These are phyloP conservation scores for Arbacia lixula DNA, from an alignment of 53 echinoderm and acorn worm genomes.

Conservation along the genomic window DNA sequence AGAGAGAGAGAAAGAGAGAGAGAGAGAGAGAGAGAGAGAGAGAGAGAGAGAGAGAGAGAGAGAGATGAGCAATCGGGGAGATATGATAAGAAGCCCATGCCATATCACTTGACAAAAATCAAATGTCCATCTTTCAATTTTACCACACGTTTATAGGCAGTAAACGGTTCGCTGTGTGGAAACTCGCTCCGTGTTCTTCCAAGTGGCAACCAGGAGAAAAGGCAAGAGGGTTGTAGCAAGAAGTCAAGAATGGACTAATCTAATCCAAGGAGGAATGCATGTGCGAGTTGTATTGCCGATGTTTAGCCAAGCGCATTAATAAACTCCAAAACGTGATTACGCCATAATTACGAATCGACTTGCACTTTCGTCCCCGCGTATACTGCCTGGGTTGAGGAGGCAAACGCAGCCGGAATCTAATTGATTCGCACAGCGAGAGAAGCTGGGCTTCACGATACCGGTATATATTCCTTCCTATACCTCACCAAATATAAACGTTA, in stretches of 20 bases:
- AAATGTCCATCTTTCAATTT: no score
- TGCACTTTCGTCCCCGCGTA: constrained; percentile 34
- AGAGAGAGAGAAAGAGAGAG: background rate
- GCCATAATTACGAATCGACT: constrained; percentile 17
- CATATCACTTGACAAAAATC: background rate
- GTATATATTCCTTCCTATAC: constrained; percentile 13
- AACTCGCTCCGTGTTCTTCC: no score
- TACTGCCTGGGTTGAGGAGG: no score
- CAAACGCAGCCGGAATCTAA: no score
- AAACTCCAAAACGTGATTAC: constrained; percentile 26
- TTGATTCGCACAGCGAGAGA: no score
- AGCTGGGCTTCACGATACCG: no score
- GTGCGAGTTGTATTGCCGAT: background rate
- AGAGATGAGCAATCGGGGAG: background rate
- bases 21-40: background rate
- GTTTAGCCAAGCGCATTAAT: constrained; percentile 35
- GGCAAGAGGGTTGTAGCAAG: no score
- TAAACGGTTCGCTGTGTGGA: no score
- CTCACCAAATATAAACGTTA: constrained; percentile 11
- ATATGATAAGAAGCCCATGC: background rate
- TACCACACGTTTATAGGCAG: no score
- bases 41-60: background rate
- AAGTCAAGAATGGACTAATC: background rate
- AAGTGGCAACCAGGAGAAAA: no score
- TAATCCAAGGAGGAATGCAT: background rate